Base-by-base conservation (phyloP, 2,888 invertebrate species). In the Sabatieria punctata region DNA sequence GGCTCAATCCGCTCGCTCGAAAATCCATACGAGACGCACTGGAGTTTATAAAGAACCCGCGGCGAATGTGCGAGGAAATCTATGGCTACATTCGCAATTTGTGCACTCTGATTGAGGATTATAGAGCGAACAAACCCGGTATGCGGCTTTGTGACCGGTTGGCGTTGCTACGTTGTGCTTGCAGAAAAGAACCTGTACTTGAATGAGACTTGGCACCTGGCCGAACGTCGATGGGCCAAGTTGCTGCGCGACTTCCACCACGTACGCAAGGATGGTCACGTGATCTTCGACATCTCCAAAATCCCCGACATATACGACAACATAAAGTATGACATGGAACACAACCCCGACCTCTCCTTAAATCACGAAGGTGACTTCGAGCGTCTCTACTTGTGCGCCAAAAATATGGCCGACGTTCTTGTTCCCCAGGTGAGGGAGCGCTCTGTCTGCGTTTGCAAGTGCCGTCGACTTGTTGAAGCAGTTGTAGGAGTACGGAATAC, bases 291-390 rank as follows among this genome's bases (percentile, higher is more conserved):
- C 67, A 95, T 99, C 60, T 93, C 91, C 4, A 97, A 97, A 71
- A 86, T 99, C 49, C 95, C 97, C 0, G 97, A 97, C 66, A 97
- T 97, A 55, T 97, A 97, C 64, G 97, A 97, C 72, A 95, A 95
- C 65, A 95, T 97, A 59, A 47, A 52, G 51, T 60, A 71, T 54
- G 97, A 97, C 69, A 71, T 95, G 54, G 93, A 95, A 63, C 97
- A 97, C 67, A 97, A 99, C 63, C 85, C 88, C 0, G 86, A 89
- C 64, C 48, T 63, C 23, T 58, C 58, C 46, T 53, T 57, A 30
- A 57, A 59, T 44, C 56, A 57, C 43, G 85, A 89, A 65, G 69
- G 51, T 42, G 58, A 60, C 40, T 60, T 65, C 39, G 65, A 65
- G 22, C 65, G 66, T 48, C 57, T 70, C 43, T 97, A 95, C 64